Evolutionary conservation across 2,113 vertebrate species (phyloP).

Genomic region (Synchiropus splendidus): DNA sequence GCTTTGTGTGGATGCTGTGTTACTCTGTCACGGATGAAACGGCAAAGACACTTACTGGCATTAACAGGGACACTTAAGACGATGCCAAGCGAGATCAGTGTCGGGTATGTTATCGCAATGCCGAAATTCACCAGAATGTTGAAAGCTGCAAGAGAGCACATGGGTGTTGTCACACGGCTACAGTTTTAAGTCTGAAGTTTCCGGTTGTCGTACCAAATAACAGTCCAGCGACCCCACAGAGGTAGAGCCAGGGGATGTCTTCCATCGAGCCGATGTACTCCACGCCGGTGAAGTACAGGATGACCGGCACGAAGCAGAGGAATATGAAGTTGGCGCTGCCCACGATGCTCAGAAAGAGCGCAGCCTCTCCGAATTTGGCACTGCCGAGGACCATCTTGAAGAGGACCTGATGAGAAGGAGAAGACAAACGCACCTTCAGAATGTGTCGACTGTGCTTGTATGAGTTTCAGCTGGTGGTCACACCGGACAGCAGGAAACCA

Average conservation of each 20-base stretch:
- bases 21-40: no score
- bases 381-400: constrained; percentile 95
- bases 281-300: constrained; percentile 89
- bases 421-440: neutral
- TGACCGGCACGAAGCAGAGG: constrained; percentile 82
- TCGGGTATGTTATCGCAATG: constrained; percentile 89
- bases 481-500: no score
- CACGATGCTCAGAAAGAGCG: constrained; percentile 86
- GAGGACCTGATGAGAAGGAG: constrained; percentile 71
- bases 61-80: constrained; percentile 94
- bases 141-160: constrained; percentile 74
- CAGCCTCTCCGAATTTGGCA: constrained; percentile 93
- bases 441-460: no score
- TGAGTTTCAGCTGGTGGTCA: constrained; percentile 4
- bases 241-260: constrained; percentile 80
- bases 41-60: constrained; percentile 70
- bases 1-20: no score
- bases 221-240: constrained; percentile 86
- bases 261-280: constrained; percentile 81
- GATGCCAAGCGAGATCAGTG: constrained; percentile 88
- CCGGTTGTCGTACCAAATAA: constrained; percentile 74
- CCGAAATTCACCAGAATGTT: constrained; percentile 95
- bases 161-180: no score
- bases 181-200: no score
- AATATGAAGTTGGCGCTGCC: constrained; percentile 86